phyloP scores from a whole-genome alignment of 2,113 vertebrate genomes.

The Chloropsis hardwickii region DNA sequence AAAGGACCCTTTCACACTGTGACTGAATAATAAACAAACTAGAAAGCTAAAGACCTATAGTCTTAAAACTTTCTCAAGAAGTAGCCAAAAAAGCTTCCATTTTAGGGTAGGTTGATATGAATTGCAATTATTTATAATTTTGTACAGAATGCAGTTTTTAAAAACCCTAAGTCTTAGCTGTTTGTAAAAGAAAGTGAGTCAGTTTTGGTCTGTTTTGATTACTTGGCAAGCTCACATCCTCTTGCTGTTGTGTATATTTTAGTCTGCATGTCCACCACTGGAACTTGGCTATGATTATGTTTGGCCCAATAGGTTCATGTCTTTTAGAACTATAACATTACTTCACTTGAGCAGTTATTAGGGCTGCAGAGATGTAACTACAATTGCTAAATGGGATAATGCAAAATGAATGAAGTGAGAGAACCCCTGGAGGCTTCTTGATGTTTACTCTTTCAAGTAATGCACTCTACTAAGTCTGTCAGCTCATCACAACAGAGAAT shows the following conservation, averaged over 20 bases:
- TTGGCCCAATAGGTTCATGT: slow-evolving; percentile 28
- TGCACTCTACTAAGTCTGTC: slow-evolving; percentile 18
- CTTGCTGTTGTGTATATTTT: not conserved
- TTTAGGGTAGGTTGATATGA: not conserved
- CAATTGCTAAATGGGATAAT: slow-evolving; percentile 24
- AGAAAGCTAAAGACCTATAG: not conserved
- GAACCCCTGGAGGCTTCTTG: slow-evolving; percentile 13
- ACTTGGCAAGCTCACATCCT: not conserved
- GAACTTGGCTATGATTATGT: not conserved
- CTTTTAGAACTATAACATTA: slow-evolving; percentile 30
- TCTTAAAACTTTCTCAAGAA: not conserved
- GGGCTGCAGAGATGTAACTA: slow-evolving; percentile 24
- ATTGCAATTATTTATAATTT: slow-evolving; percentile 28
- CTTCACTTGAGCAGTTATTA: slow-evolving; percentile 40
- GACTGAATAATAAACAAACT: not conserved
- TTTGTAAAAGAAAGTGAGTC: not conserved
- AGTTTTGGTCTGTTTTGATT: slow-evolving; percentile 1
- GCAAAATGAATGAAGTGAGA: slow-evolving; percentile 27
- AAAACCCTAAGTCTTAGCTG: not conserved
- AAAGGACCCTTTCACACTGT: not conserved
- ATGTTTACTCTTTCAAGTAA: slow-evolving; percentile 49
- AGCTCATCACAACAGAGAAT: slow-evolving; percentile 39
- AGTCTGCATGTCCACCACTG: not conserved
- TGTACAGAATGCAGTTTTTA: not conserved
- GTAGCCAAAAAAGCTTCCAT: not conserved